phyloP scores from a whole-genome alignment of 2,797 vertebrate genomes.

The Decapterus maruadsi region DNA sequence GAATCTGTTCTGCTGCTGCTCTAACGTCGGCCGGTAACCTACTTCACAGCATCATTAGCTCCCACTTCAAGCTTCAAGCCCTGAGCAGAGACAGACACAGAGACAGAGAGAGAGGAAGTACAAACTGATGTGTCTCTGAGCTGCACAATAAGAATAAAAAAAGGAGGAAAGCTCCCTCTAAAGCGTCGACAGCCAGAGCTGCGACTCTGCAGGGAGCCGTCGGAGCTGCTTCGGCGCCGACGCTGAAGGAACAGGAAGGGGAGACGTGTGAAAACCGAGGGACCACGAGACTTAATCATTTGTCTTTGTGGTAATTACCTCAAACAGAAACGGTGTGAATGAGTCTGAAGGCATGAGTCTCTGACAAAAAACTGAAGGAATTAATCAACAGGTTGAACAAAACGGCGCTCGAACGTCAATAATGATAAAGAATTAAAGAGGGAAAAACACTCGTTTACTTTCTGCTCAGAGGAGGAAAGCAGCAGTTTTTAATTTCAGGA shows the following conservation, averaged over 20 bases:
- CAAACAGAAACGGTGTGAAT: constrained; percentile 8
- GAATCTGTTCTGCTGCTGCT: constrained; percentile 60
- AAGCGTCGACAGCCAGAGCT: constrained; percentile 59
- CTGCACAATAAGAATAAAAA: constrained; percentile 17
- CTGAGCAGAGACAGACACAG: constrained; percentile 47
- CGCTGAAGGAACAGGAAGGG: constrained; percentile 27
- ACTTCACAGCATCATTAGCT: constrained; percentile 79
- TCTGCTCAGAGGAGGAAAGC: background rate
- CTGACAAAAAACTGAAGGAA: constrained; percentile 21
- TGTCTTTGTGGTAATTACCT: constrained; percentile 23
- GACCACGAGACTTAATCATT: constrained; percentile 33
- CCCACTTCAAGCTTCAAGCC: constrained; percentile 68
- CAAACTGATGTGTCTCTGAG: constrained; percentile 56
- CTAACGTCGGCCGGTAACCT: constrained; percentile 75
- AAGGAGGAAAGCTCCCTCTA: constrained; percentile 63
- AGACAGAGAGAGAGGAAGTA: constrained; percentile 30
- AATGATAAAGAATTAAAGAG: too few relatives aligned
- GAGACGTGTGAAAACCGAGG: constrained; percentile 28
- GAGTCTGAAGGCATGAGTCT: background rate
- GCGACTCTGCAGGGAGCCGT: constrained; percentile 51
- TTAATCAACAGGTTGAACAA: too few relatives aligned
- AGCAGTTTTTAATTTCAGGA: too few relatives aligned
- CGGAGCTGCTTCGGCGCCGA: constrained; percentile 10
- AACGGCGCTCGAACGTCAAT: too few relatives aligned
- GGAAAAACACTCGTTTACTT: background rate